Evolutionary conservation across 2,797 vertebrate species (phyloP), one percentile per base, ranked within the genome.

Genomic region (Valencia hispanica): DNA sequence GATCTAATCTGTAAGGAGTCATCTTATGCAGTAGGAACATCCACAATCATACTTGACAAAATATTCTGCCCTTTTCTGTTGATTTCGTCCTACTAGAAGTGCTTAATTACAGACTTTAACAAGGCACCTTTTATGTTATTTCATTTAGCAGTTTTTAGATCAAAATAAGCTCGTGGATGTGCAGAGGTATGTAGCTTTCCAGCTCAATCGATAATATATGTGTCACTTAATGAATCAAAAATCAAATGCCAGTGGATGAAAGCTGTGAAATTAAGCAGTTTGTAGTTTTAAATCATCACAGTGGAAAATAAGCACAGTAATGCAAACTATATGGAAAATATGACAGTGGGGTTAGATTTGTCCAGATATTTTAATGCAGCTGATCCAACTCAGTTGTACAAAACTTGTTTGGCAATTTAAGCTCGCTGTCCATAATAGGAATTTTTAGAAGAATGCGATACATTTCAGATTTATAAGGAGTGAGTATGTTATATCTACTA

Each of bases 281-380:
- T 32, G 32, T 63, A 34, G 15, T 34, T 15, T 34, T 20, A 45
- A 43, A 47, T 43, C 41, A 43, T 14, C 32, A 22, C n/a, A 27
- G 18, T 69, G n/a, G 27, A 32, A 69, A 47, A 47, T 47, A 30
- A 48, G n/a, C 15, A 22, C 18, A 30, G 27, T 11, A 15, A 30
- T 51, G 30, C 68, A 51, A 50, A 70, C 4, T 12, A 70, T 36
- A 22, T 70, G 61, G 59, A 34, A 50, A 51, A 50, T 32, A 50
- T 50, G 68, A 34, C 15, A 70, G 22, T 18, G 61, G 25, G 20
- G 65, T 68, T 68, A 68, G 22, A 66, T 66, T 68, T n/a, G 22
- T 68, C 39, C 65, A 43, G n/a, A n/a, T 43, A n/a, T 15, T 65
- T 39, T 65, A 39, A 65, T 65, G 11, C 5, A 65, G 20, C 20